Conservation (phyloP, 2,797 vertebrate genomes). For the Gephyroberyx darwinii region DNA sequence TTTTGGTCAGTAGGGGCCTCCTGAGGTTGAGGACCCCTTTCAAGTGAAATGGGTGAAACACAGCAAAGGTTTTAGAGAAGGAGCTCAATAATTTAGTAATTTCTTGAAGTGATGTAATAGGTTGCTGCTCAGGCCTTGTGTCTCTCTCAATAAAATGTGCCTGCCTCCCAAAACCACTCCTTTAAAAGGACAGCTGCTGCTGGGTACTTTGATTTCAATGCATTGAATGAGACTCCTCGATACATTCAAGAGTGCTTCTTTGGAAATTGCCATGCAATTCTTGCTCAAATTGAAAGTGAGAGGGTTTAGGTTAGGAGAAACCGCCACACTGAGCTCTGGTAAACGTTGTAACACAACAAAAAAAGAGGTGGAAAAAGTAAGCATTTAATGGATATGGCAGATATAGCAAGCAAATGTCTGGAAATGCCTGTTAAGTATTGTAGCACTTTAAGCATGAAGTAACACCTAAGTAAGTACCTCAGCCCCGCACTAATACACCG, state of each 20-base stretch:
- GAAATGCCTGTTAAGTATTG: not conserved
- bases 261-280: constrained; percentile 19
- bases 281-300: constrained; percentile 48
- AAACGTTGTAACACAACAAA: not conserved
- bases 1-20: constrained; percentile 17
- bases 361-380: not conserved
- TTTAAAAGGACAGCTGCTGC: constrained; percentile 48
- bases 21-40: constrained; percentile 44
- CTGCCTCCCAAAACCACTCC: constrained; percentile 37
- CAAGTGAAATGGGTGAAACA: constrained; percentile 59
- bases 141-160: constrained; percentile 51
- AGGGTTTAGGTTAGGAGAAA: constrained; percentile 33
- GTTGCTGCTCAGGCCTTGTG: constrained; percentile 39
- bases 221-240: constrained; percentile 44
- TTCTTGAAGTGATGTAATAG: constrained; percentile 66
- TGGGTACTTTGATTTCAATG: constrained; percentile 55
- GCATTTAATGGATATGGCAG: not conserved
- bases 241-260: constrained; percentile 27
- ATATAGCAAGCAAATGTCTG: constrained; percentile 1
- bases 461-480: not conserved
- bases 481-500: constrained; percentile 1
- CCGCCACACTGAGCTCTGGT: not conserved
- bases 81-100: constrained; percentile 66
- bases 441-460: not conserved
- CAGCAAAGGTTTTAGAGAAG: constrained; percentile 43